Evolutionary conservation across 2,797 vertebrate genomes (phyloP), one percentile per base, ranked within the genome.

Genomic region (Alfaro cultratus): DNA sequence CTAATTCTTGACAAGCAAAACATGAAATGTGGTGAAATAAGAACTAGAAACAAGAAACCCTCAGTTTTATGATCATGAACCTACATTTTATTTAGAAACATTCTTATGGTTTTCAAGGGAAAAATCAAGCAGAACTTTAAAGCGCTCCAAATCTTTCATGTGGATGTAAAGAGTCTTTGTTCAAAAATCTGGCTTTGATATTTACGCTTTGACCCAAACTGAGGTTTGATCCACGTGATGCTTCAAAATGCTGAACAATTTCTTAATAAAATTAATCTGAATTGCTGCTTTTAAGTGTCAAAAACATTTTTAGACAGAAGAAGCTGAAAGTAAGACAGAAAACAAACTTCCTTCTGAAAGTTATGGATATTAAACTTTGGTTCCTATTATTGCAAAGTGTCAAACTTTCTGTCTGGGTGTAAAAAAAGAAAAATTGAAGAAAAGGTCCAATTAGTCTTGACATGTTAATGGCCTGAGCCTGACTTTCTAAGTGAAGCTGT

Each of bases 381-480:
- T 68, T 41, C 11, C 5, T 26, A 13, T 41, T 68, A 43, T 9
- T 68, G 64, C 72, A 53, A 74, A 55, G 11, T 55, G 51, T 55
- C 26, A 53, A n/a, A 53, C 73, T 23, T 55, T 43, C 51, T 74
- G 31, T 39, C 13, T 70, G 7, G 47, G 51, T 9, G 45, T 15
- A 31, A 74, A 34, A 51, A 29, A 64, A 46, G 34, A 76, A 79
- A 41, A 41, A 46, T 21, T 43, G 13, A 80, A 11, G n/a, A 83
- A 62, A 75, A 15, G 79, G 73, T 82, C 89, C 83, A 92, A 92
- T 93, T 93, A 93, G 88, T 49, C 76, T 43, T 87, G 89, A 86
- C 85, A 92, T 88, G 89, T 84, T 90, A 91, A 92, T 90, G 80
- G 57, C 53, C 68, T 75, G 82, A 51, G 68, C 86, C 84, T 89